These are phyloP conservation scores for Formica exsecta DNA, from an alignment of 1,140 invertebrate species.

Conservation along the genomic window DNA sequence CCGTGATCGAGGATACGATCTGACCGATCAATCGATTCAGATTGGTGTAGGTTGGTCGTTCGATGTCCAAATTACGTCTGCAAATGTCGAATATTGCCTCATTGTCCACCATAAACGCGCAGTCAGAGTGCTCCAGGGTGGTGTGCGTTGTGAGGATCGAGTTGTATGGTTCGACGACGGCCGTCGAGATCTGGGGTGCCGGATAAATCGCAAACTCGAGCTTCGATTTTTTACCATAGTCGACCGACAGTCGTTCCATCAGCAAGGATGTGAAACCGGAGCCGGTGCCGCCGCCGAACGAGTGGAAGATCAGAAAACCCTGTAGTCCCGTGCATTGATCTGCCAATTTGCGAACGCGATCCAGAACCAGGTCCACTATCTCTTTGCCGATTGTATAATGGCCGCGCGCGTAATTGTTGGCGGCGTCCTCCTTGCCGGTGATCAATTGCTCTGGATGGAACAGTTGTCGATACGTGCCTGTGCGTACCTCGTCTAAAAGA, in stretches of 20 bases:
- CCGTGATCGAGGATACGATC: conserved; percentile 89
- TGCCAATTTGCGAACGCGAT: conserved; percentile 67
- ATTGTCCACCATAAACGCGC: conserved; percentile 91
- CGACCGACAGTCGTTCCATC: conserved; percentile 78
- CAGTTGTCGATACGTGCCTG: conserved; percentile 88
- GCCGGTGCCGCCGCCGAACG: conserved; percentile 86
- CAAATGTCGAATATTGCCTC: conserved; percentile 92
- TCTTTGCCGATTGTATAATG: conserved; percentile 74
- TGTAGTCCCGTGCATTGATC: conserved; percentile 73
- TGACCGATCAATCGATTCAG: conserved; percentile 71
- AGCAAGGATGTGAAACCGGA: conserved; percentile 72
- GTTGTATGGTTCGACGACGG: conserved; percentile 73
- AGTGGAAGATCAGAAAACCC: conserved; percentile 85
- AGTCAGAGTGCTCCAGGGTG: conserved; percentile 90
- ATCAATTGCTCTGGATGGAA: conserved; percentile 90
- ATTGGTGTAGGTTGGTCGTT: conserved; percentile 86
- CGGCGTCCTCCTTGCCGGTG: conserved; percentile 89
- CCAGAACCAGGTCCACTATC: conserved; percentile 70
- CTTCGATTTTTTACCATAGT: conserved; percentile 90
- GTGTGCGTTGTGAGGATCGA: conserved; percentile 87
- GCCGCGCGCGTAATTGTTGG: conserved; percentile 89
- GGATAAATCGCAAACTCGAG: conserved; percentile 88
- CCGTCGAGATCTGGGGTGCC: conserved; percentile 69
- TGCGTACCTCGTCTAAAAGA: conserved; percentile 75
- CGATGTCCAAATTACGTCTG: conserved; percentile 89